These are phyloP conservation scores for Tachysurus vachellii DNA, from an alignment of 2,113 vertebrate genomes.

Conservation along the genomic window DNA sequence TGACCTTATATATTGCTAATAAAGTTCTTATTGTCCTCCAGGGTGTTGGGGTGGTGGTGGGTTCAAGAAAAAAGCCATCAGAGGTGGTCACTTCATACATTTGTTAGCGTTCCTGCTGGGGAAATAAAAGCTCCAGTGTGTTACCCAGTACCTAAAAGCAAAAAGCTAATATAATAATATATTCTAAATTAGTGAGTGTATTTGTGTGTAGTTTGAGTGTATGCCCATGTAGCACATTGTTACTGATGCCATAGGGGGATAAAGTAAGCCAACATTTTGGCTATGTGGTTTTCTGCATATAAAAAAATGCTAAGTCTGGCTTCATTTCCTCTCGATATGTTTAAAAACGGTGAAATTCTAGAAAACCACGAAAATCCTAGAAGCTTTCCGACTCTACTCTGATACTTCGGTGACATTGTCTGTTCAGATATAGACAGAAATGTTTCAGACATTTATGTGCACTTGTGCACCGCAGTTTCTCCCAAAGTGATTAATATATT, in stretches of 20 bases:
- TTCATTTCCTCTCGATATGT: not conserved
- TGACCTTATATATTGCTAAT: not conserved
- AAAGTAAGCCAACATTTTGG: not conserved
- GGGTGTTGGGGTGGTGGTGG: not conserved
- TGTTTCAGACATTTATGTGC: not conserved
- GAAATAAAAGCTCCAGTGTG: not conserved
- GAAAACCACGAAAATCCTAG: not conserved
- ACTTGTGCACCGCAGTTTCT: conserved; percentile 9
- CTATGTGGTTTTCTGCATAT: not conserved
- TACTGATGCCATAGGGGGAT: not conserved
- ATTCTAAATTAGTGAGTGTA: not conserved
- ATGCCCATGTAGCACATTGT: not conserved
- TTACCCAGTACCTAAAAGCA: not conserved
- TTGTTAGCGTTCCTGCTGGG: not conserved
- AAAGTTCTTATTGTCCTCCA: not conserved
- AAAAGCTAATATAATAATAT: not conserved
- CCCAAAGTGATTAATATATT: conserved; percentile 40
- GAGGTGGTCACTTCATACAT: not conserved
- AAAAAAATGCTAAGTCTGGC: not conserved
- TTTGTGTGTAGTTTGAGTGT: not conserved
- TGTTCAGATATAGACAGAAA: not conserved
- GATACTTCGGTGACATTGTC: not conserved
- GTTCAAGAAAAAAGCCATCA: not conserved
- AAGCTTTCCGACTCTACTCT: not conserved
- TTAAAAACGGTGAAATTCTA: not conserved